These are phyloP conservation scores for Drosophila infuscata DNA, from an alignment of 2,888 invertebrate species.

Conservation along the genomic window DNA sequence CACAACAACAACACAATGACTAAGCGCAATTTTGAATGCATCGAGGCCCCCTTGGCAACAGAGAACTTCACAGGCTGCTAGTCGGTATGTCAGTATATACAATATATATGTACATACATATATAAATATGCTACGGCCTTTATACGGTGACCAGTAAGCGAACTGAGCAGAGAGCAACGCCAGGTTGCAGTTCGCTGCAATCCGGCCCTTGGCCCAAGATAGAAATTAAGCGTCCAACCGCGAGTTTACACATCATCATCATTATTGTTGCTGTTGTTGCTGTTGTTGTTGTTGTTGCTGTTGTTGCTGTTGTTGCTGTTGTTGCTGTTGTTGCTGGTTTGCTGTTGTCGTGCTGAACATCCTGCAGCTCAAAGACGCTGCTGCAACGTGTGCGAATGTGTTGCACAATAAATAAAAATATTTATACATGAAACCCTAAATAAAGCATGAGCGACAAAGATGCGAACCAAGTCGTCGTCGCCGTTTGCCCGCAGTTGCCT, in stretches of 20 bases:
- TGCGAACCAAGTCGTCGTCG: conserved; percentile 68
- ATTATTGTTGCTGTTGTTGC: conserved; percentile 69
- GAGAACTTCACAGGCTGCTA: conserved; percentile 15
- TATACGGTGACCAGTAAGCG: conserved; percentile 4
- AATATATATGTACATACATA: not conserved
- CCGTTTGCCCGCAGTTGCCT: conserved; percentile 17
- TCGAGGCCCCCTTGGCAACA: conserved; percentile 51
- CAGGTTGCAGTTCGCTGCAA: conserved; percentile 27
- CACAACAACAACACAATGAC: conserved; percentile 35
- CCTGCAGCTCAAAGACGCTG: conserved; percentile 45
- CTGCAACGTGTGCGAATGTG: conserved; percentile 79
- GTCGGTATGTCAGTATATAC: not conserved
- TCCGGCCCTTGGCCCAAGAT: conserved; percentile 67
- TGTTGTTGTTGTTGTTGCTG: conserved; percentile 8
- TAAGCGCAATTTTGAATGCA: conserved; percentile 35
- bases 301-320: conserved; percentile 19
- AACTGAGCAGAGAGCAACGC: conserved; percentile 10
- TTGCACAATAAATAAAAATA: conserved; percentile 81
- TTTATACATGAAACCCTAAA: conserved; percentile 81
- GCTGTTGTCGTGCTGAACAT: conserved; percentile 65
- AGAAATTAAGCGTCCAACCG: conserved; percentile 79
- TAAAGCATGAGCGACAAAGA: conserved; percentile 81
- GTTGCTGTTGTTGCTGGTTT: conserved; percentile 40
- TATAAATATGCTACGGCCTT: conserved; percentile 12
- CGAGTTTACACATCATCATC: conserved; percentile 81